A percentile compares a stretch with the other conserved stretches of the same genome.
phyloP scores from a whole-genome alignment of 35 echinoderm and acorn worm genomes.

The Acanthaster planci region DNA sequence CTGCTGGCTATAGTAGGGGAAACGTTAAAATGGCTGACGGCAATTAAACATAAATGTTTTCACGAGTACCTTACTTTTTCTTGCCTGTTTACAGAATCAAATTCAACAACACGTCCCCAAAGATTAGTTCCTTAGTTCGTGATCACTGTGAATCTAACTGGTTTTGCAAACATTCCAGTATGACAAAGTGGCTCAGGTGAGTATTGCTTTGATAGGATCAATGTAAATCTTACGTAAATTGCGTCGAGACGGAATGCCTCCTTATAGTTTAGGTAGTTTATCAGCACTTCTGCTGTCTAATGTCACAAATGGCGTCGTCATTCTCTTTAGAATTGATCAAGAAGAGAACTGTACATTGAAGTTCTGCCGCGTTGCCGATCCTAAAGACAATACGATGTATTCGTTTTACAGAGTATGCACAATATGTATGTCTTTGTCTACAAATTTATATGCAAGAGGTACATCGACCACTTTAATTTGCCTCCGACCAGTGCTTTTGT shows the following conservation, averaged over 20 bases:
- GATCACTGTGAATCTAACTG: conserved; percentile 4
- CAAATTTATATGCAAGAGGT: no score
- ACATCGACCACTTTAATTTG: no score
- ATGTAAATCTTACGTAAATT: not conserved
- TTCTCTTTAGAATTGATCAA: not conserved
- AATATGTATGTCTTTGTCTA: no score
- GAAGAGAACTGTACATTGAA: no score
- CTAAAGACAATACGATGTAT: no score
- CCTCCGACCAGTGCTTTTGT: no score
- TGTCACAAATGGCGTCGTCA: not conserved
- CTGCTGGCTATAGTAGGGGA: not conserved
- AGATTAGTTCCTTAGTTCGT: not conserved
- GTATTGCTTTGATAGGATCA: not conserved
- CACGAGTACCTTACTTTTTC: not conserved
- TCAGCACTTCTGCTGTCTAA: not conserved
- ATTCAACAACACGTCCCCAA: not conserved
- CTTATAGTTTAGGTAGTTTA: not conserved
- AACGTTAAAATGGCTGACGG: not conserved
- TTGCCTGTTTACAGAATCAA: not conserved
- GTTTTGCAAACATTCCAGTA: not conserved
- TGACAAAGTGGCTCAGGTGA: not conserved
- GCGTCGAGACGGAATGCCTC: not conserved
- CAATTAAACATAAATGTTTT: not conserved
- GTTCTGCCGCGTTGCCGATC: no score
- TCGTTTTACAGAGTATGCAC: no score